phyloP scores from a whole-genome alignment of 2,797 vertebrate genomes.

The Adelosebastes latens region DNA sequence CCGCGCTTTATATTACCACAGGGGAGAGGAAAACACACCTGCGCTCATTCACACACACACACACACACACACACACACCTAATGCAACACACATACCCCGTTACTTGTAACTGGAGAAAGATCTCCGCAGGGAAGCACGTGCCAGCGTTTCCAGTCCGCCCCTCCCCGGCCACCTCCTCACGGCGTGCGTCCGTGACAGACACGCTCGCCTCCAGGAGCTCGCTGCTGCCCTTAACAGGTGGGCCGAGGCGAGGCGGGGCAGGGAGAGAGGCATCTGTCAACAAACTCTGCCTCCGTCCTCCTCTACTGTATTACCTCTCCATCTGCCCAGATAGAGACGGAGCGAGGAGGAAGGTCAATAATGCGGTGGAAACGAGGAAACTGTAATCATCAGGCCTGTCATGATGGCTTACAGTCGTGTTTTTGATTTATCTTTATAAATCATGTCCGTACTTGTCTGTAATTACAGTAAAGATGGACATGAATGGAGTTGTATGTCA shows the following conservation, averaged over 20 bases:
- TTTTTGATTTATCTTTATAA: neutral
- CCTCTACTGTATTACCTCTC: constrained; percentile 60
- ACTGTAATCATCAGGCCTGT: neutral
- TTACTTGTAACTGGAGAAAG: constrained; percentile 1
- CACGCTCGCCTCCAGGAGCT: constrained; percentile 55
- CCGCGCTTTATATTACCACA: neutral
- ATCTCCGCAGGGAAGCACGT: constrained; percentile 19
- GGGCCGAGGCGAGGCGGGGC: constrained; percentile 57
- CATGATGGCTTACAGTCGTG: neutral
- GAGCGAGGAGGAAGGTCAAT: constrained; percentile 6
- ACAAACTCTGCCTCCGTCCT: constrained; percentile 66
- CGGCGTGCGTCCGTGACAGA: constrained; percentile 37
- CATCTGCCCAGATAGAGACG: constrained; percentile 60
- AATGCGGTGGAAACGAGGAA: neutral
- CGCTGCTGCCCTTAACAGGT: constrained; percentile 73
- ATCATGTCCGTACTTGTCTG: neutral
- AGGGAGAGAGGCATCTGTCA: constrained; percentile 75
- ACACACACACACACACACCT: neutral
- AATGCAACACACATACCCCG: neutral
- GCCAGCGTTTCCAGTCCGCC: constrained; percentile 28
- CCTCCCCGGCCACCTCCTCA: constrained; percentile 24
- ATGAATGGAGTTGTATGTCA: neutral
- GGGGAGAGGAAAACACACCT: constrained; percentile 20
- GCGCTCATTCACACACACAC: neutral
- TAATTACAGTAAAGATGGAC: neutral